phyloP scores from a whole-genome alignment of 2,113 vertebrate species.

The Lepidothrix coronata region DNA sequence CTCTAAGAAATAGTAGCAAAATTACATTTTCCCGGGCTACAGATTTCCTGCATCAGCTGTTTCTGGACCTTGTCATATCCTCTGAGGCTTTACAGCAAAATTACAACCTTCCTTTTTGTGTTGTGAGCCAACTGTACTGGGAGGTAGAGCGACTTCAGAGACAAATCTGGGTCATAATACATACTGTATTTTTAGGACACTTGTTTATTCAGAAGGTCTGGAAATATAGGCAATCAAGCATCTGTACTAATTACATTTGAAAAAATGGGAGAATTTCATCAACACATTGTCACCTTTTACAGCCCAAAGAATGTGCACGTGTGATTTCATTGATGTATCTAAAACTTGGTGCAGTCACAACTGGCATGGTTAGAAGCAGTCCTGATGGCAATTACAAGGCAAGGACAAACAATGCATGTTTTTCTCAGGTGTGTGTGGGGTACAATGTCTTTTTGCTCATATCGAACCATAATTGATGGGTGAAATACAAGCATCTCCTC shows the following conservation, averaged over 20 bases:
- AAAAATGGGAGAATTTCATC: not conserved
- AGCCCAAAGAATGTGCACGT: not conserved
- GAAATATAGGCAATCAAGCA: not conserved
- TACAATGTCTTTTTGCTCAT: not conserved
- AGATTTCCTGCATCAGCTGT: not conserved
- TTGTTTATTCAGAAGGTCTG: not conserved
- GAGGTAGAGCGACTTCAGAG: rapidly evolving
- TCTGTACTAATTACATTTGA: not conserved
- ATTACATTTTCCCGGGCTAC: not conserved
- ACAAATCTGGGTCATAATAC: not conserved
- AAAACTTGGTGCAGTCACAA: not conserved
- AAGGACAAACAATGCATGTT: not conserved
- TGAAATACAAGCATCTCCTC: not conserved
- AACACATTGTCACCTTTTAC: not conserved
- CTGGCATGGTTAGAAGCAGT: not conserved
- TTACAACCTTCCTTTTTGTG: not conserved
- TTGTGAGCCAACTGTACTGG: rapidly evolving
- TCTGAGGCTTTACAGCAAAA: not conserved
- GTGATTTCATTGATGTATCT: rapidly evolving
- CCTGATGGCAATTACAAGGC: not conserved
- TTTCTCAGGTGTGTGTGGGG: not conserved
- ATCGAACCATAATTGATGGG: not conserved
- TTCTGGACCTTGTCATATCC: not conserved
- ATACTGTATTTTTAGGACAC: not conserved
- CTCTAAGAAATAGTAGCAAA: not conserved